These are phyloP conservation scores for Microchirus variegatus DNA, from an alignment of 2,797 vertebrate genomes.

Conservation along the genomic window DNA sequence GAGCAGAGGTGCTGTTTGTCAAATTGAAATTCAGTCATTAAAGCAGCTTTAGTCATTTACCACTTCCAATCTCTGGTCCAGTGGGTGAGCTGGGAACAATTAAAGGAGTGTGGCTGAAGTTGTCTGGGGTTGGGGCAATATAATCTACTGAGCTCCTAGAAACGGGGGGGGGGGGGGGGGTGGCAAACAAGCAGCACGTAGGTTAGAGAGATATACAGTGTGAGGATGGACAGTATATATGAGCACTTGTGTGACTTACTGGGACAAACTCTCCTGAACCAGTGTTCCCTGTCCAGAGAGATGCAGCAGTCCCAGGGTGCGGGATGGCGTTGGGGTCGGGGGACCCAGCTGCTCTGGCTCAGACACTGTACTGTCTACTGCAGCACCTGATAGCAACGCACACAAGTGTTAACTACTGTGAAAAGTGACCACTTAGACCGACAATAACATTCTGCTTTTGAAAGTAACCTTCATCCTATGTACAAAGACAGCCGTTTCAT, in stretches of 20 bases:
- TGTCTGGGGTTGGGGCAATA: slow-evolving; percentile 82
- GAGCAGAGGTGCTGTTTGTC: background rate
- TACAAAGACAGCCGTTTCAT: no score
- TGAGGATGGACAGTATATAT: background rate
- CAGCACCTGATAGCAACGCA: slow-evolving; percentile 59
- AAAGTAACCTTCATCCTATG: no score
- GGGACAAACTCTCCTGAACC: slow-evolving; percentile 84
- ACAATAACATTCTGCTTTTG: no score
- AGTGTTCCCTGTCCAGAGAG: slow-evolving; percentile 89
- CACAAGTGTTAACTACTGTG: background rate
- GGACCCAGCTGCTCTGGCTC: slow-evolving; percentile 67
- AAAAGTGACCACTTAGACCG: background rate
- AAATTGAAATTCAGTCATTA: background rate
- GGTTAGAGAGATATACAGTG: accelerated
- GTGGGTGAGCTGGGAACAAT: slow-evolving; percentile 93
- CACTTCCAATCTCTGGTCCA: slow-evolving; percentile 65
- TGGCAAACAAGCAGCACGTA: background rate
- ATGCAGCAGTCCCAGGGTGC: slow-evolving; percentile 87
- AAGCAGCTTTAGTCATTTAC: slow-evolving; percentile 41
- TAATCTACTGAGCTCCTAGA: slow-evolving; percentile 85
- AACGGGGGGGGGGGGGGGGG: no score
- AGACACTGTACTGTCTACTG: slow-evolving; percentile 81
- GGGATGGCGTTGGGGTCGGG: slow-evolving; percentile 82
- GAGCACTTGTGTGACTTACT: slow-evolving; percentile 75
- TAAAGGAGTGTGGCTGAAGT: slow-evolving; percentile 79